Base-by-base conservation (phyloP, 2,888 invertebrate genomes). In the Temnothorax unifasciatus region DNA sequence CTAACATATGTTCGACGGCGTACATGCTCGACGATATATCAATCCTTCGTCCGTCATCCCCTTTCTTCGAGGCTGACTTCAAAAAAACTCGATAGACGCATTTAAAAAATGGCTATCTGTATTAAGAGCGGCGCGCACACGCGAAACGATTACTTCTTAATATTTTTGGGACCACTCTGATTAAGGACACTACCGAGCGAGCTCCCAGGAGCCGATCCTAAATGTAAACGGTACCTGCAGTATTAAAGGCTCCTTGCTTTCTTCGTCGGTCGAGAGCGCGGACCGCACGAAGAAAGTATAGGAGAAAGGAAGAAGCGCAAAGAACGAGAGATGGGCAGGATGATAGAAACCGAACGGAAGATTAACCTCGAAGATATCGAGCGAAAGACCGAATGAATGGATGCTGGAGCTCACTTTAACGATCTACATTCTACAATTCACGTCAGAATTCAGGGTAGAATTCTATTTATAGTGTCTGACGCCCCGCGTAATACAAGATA, bases 81-180 rank as follows among this genome's bases (percentile, higher is more conserved):
- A 87, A 73, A 68, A 6, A 41, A 13, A 77, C 68, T 85, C 54
- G 71, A 82, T 71, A 61, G 61, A 44, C 34, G 50, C 68, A 75
- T 82, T 79, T 87, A 63, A 85, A 89, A 83, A 63, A 47, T 59
- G 85, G 34, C 34, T 82, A 47, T 29, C 61, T 50, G 76, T 83
- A 79, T 87, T 83, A 69, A 66, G 83, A 59, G 79, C 29, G 66
- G 47, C 44, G 75, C 84, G 64, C n/a, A 75, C 69, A 71, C 68
- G 76, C 44, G 87, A 87, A 87, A 83, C 84, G 69, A 81, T 81
- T 85, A 92, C 91, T 93, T 91, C 91, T 93, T 92, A 92, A 92
- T 93, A 94, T 91, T 93, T 93, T 93, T 93, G 94, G 94, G 94
- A 94, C 94, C 94, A 94, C 92, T 92, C 91, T 94, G 92, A 91